A percentile compares a stretch with the other conserved stretches of the same genome.
phyloP scores from a whole-genome alignment of 1,140 invertebrate species.

The Tetramorium parvispinum region DNA sequence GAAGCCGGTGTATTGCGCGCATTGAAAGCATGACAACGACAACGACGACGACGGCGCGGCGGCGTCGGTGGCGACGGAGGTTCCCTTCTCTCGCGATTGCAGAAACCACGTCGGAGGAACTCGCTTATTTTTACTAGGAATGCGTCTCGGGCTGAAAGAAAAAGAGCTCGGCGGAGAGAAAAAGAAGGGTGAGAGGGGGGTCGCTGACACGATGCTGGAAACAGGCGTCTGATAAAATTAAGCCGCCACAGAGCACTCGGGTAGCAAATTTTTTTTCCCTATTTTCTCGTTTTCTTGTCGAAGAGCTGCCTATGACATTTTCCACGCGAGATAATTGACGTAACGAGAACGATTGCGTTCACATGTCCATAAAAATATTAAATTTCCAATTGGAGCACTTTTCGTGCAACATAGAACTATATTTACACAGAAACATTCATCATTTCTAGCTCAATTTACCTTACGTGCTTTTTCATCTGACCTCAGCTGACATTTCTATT shows the following conservation, averaged over 20 bases:
- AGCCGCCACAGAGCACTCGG: slow-evolving; percentile 35
- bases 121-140: slow-evolving; percentile 74
- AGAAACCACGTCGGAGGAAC: slow-evolving; percentile 51
- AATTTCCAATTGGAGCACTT: background rate
- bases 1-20: slow-evolving; percentile 21
- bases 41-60: slow-evolving; percentile 3
- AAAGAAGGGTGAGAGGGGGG: slow-evolving; percentile 14
- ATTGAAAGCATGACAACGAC: slow-evolving; percentile 42
- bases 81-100: slow-evolving; percentile 58
- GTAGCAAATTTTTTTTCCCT: background rate
- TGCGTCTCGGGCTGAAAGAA: slow-evolving; percentile 44
- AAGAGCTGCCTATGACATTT: slow-evolving; percentile 22
- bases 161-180: background rate
- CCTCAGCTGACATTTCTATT: slow-evolving; percentile 27
- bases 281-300: background rate
- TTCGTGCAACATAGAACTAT: background rate
- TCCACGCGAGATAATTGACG: slow-evolving; percentile 11
- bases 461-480: background rate
- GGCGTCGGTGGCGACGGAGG: background rate
- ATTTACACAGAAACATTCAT: background rate
- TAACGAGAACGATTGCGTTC: background rate
- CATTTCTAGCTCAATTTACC: background rate
- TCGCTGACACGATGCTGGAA: slow-evolving; percentile 65
- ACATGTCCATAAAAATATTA: background rate
- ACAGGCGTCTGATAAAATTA: slow-evolving; percentile 66